Percentiles rank a stretch among this genome's conserved stretches.
Evolutionary conservation across 2,113 vertebrate genomes (phyloP).

Genomic region (Zootoca vivipara): DNA sequence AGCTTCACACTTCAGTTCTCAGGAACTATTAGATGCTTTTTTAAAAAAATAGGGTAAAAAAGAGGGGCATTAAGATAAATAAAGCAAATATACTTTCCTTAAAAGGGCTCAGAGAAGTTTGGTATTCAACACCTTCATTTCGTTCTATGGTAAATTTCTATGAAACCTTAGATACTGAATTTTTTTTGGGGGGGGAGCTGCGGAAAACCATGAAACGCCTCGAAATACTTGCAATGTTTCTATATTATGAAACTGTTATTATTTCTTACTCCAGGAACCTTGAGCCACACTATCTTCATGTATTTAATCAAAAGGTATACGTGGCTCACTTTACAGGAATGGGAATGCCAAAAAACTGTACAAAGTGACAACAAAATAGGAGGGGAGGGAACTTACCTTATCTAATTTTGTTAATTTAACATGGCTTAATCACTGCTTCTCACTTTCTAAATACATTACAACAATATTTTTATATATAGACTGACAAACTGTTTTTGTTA

Average conservation of each 20-base stretch:
- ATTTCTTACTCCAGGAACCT: conserved; percentile 57
- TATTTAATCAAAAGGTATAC: conserved; percentile 66
- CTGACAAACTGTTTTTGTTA: conserved; percentile 77
- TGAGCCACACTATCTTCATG: conserved; percentile 64
- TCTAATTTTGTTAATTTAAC: conserved; percentile 73
- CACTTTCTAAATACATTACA: conserved; percentile 76
- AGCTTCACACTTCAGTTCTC: background rate
- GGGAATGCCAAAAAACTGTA: conserved; percentile 53
- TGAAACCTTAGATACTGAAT: conserved; percentile 60
- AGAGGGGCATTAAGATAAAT: background rate
- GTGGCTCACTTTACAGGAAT: conserved; percentile 40
- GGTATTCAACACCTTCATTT: conserved; percentile 51
- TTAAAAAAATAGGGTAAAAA: background rate
- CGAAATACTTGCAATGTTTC: conserved; percentile 63
- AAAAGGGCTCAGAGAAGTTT: conserved; percentile 26
- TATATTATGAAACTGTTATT: conserved; percentile 66
- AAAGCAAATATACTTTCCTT: conserved; percentile 23
- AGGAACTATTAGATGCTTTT: background rate
- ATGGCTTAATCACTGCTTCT: conserved; percentile 69
- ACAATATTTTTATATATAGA: conserved; percentile 78
- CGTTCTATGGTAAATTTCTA: conserved; percentile 63
- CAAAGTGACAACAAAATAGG: conserved; percentile 49
- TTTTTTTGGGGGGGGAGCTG: conserved; percentile 38
- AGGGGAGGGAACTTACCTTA: conserved; percentile 36
- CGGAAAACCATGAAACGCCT: conserved; percentile 54